Evolutionary conservation across 2,113 vertebrate species (phyloP).

Genomic region (Calidris pygmaea): DNA sequence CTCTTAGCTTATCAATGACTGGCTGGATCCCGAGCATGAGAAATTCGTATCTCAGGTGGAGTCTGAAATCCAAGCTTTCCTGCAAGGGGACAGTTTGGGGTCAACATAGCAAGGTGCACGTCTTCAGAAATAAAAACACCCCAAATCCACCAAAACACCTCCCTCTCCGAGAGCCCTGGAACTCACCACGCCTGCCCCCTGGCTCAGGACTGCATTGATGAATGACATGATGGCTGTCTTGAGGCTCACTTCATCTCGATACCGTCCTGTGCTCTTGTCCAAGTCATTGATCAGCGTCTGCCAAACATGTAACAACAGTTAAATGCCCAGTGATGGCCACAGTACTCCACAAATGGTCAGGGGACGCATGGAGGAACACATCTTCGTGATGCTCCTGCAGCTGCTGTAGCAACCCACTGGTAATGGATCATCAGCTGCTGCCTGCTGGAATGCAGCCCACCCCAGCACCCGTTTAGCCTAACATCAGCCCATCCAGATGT

Average conservation of each 20-base stretch:
- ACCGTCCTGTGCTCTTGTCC: slow-evolving; percentile 93
- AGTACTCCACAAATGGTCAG: neutral
- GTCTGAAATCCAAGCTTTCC: slow-evolving; percentile 96
- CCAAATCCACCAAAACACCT: neutral
- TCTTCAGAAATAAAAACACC: neutral
- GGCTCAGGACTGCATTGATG: slow-evolving; percentile 96
- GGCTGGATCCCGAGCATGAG: slow-evolving; percentile 99
- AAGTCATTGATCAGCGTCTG: slow-evolving; percentile 95
- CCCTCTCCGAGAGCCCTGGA: neutral
- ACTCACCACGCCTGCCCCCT: slow-evolving; percentile 95
- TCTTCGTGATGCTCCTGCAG: neutral
- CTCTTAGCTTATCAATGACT: slow-evolving; percentile 95
- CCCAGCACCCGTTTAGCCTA: neutral
- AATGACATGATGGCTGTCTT: slow-evolving; percentile 99
- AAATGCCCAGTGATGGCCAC: neutral
- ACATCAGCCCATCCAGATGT: neutral
- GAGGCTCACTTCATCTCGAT: slow-evolving; percentile 96
- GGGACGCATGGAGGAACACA: neutral
- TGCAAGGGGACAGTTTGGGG: slow-evolving; percentile 55
- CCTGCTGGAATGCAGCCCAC: neutral
- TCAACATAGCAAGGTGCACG: neutral
- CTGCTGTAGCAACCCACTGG: rapidly evolving
- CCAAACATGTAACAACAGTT: neutral
- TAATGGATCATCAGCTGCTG: neutral
- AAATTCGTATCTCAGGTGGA: slow-evolving; percentile 97